Conservation (phyloP, 2,888 invertebrate genomes). For the Cataglyphis rosenhaueri region DNA sequence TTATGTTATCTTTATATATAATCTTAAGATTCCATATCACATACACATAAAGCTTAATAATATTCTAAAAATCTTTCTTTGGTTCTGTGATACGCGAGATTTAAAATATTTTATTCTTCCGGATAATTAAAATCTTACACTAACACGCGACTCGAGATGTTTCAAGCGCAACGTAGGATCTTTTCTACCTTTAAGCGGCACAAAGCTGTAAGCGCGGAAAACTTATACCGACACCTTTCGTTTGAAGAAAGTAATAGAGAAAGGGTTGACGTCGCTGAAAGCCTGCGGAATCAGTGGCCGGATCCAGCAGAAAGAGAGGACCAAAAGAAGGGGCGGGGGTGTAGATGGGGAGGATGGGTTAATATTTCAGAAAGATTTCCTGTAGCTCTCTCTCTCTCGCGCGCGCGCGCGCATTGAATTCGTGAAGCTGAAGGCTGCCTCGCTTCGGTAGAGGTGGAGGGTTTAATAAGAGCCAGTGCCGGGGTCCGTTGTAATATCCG, state of each 20-base stretch:
- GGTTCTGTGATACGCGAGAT: not conserved
- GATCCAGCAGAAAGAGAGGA: slow-evolving; percentile 49
- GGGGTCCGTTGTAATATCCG: slow-evolving; percentile 77
- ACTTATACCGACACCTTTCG: slow-evolving; percentile 36
- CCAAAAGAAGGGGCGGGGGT: not conserved
- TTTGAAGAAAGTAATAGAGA: slow-evolving; percentile 45
- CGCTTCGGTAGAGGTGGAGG: slow-evolving; percentile 64
- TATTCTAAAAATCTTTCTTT: not conserved
- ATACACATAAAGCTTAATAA: not conserved
- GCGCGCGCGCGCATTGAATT: slow-evolving; percentile 66
- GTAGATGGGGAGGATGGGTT: slow-evolving; percentile 53
- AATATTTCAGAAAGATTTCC: slow-evolving; percentile 71
- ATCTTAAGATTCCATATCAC: no score
- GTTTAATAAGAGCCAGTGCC: slow-evolving; percentile 76
- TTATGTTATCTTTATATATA: not conserved
- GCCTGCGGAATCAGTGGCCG: slow-evolving; percentile 46
- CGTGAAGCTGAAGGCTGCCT: slow-evolving; percentile 63
- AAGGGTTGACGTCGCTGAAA: slow-evolving; percentile 40
- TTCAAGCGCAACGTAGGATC: not conserved
- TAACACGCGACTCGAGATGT: not conserved
- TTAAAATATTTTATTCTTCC: not conserved
- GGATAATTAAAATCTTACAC: slow-evolving; percentile 18
- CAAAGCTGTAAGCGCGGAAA: slow-evolving; percentile 23
- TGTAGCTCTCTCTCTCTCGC: slow-evolving; percentile 47
- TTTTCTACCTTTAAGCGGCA: not conserved